Conservation (phyloP, 2,113 vertebrate genomes). For the Forbesichthys papilliferus region DNA sequence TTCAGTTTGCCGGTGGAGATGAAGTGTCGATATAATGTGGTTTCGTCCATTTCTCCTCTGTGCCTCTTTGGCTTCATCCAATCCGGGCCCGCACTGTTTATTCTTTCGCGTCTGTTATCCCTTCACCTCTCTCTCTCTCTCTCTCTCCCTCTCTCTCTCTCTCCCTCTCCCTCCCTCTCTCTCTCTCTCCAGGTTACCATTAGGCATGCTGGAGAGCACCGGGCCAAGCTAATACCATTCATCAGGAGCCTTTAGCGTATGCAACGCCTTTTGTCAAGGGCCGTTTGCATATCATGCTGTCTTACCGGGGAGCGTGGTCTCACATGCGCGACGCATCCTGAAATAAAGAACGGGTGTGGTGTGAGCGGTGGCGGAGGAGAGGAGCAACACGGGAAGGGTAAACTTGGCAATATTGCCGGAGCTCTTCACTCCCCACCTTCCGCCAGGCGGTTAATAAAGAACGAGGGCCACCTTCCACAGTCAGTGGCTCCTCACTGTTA, state of each 20-base stretch:
- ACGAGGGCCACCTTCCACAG: slow-evolving; percentile 10
- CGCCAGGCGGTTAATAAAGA: slow-evolving; percentile 27
- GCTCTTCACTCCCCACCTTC: background rate
- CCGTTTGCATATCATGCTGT: slow-evolving; percentile 66
- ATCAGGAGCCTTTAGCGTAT: slow-evolving; percentile 65
- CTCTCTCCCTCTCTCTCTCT: too few species aligned
- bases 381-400: background rate
- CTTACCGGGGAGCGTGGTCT: slow-evolving; percentile 41
- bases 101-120: background rate
- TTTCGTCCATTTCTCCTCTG: slow-evolving; percentile 26
- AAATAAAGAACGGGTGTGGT: background rate
- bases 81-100: background rate
- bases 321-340: slow-evolving; percentile 24
- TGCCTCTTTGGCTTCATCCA: slow-evolving; percentile 14
- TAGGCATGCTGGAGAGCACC: slow-evolving; percentile 53
- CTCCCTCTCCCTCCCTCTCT: too few species aligned
- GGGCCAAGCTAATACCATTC: slow-evolving; percentile 62
- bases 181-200: background rate
- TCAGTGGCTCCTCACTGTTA: slow-evolving; percentile 15
- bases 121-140: slow-evolving; percentile 13
- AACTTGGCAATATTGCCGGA: slow-evolving; percentile 12
- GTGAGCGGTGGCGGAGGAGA: background rate
- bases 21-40: slow-evolving; percentile 33
- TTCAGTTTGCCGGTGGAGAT: slow-evolving; percentile 28
- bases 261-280: slow-evolving; percentile 64